Conservation (phyloP, 64 coral and sea anemone species). For the Stylophora pistillata region DNA sequence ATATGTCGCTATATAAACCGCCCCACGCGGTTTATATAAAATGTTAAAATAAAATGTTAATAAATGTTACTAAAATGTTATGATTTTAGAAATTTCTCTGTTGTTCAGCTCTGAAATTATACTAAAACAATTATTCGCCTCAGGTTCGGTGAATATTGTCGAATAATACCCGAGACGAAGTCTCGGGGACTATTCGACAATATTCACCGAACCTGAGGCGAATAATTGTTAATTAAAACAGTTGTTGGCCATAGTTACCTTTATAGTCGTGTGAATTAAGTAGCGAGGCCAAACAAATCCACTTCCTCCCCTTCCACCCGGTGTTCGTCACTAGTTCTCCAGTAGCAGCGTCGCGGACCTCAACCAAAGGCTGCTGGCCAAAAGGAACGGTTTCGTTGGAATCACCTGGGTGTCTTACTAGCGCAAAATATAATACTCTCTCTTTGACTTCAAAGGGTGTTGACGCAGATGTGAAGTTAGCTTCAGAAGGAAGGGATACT, state of each 20-base stretch:
- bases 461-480: constrained; percentile 33
- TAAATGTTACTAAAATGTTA: too few relatives aligned
- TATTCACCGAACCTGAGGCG: too few relatives aligned
- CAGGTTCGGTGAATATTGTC: too few relatives aligned
- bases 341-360: constrained; percentile 62
- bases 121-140: too few relatives aligned
- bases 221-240: background rate
- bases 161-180: too few relatives aligned
- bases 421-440: constrained; percentile 52
- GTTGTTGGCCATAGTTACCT: constrained; percentile 11
- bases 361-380: constrained; percentile 54
- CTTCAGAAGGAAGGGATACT: constrained; percentile 31
- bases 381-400: constrained; percentile 78
- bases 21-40: too few relatives aligned
- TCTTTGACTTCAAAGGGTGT: constrained; percentile 60
- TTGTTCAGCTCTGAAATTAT: too few relatives aligned
- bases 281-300: constrained; percentile 46
- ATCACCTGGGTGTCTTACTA: constrained; percentile 28
- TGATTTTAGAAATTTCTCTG: too few relatives aligned
- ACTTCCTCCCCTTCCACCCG: constrained; percentile 75
- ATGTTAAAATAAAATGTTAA: too few relatives aligned
- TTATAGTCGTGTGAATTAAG: constrained; percentile 24
- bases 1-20: too few relatives aligned
- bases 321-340: constrained; percentile 65
- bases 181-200: too few relatives aligned